phyloP scores from a whole-genome alignment of 2,797 vertebrate species.

The Sebastes goodei region DNA sequence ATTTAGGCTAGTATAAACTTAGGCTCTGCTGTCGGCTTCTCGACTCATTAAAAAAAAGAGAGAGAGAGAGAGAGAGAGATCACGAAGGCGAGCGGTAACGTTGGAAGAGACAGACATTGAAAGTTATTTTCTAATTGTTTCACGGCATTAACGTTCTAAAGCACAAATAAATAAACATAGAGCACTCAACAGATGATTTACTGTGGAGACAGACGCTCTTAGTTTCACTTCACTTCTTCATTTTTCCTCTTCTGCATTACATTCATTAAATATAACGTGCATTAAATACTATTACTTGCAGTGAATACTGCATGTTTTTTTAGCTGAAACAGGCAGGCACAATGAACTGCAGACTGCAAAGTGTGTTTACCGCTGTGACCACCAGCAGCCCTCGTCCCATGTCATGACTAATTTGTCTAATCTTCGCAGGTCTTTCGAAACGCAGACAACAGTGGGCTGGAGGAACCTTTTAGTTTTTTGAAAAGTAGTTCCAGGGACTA shows the following conservation, averaged over 20 bases:
- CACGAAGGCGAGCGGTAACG: no score
- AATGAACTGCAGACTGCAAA: not conserved
- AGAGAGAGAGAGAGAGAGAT: no score
- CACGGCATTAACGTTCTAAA: no score
- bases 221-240: not conserved
- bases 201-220: not conserved
- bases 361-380: not conserved
- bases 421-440: not conserved
- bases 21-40: no score
- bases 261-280: not conserved
- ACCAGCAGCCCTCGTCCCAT: not conserved
- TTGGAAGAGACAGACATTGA: no score
- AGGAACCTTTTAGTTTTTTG: fast-evolving
- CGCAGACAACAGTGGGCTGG: not conserved
- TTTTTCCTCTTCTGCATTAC: not conserved
- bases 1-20: no score
- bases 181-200: not conserved
- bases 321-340: no score
- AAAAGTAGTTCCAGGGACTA: not conserved
- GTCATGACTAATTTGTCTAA: not conserved
- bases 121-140: no score
- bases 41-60: no score
- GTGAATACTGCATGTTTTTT: no score
- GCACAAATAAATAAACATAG: no score
- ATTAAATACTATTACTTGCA: no score